These are phyloP conservation scores for Galago senegalensis DNA, from an alignment of 2,797 vertebrate genomes.

Conservation along the genomic window DNA sequence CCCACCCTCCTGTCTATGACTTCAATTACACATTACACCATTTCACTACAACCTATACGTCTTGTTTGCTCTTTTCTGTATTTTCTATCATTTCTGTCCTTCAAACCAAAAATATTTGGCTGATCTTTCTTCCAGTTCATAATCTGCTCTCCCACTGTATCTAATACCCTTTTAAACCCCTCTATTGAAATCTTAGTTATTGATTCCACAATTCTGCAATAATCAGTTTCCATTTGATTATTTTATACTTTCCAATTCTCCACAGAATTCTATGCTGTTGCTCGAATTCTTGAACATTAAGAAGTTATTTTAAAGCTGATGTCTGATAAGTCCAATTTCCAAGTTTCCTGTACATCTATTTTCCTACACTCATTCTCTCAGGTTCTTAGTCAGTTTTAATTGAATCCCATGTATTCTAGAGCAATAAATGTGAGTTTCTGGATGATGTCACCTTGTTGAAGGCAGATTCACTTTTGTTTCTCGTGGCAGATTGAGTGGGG, in stretches of 20 bases:
- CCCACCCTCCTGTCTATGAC: not conserved
- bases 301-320: not conserved
- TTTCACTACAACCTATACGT: not conserved
- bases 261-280: not conserved
- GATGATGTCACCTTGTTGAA: not conserved
- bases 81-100: not conserved
- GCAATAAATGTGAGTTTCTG: not conserved
- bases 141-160: not conserved
- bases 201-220: conserved; percentile 25
- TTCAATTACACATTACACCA: not conserved
- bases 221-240: conserved; percentile 24
- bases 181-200: not conserved
- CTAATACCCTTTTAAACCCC: not conserved
- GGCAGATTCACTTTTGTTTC: not conserved
- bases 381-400: not conserved
- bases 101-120: not conserved
- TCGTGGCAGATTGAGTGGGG: not conserved
- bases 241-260: not conserved
- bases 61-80: not conserved
- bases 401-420: not conserved
- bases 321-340: not conserved
- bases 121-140: not conserved
- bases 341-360: not conserved
- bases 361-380: not conserved
- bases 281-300: not conserved